Evolutionary conservation across 2,888 invertebrate genomes (phyloP).

Genomic region (Mayetiola destructor): DNA sequence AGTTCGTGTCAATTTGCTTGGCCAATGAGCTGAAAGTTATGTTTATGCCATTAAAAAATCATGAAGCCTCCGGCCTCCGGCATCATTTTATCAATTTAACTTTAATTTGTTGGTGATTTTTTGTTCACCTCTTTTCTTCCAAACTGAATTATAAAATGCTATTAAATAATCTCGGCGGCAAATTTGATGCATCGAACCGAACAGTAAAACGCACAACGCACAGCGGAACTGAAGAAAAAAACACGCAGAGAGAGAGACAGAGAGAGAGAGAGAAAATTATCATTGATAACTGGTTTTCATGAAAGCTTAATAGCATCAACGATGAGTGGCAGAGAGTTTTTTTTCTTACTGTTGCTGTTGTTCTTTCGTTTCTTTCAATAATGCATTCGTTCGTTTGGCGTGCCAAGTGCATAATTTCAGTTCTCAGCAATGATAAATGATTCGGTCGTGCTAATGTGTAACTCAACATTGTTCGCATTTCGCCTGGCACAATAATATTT

Average conservation of each 20-base stretch:
- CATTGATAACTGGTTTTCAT: slow-evolving; percentile 11
- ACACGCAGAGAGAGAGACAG: too few relatives aligned
- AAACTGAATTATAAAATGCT: too few relatives aligned
- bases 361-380: too few relatives aligned
- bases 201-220: too few relatives aligned
- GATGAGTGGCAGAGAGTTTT: slow-evolving; percentile 1
- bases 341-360: not conserved
- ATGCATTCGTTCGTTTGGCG: not conserved
- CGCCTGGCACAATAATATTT: slow-evolving; percentile 13
- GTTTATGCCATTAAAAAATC: slow-evolving; percentile 4
- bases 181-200: too few relatives aligned
- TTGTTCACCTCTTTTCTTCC: not conserved
- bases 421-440: too few relatives aligned
- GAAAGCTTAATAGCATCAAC: slow-evolving; percentile 11
- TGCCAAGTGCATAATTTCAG: too few relatives aligned
- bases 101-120: not conserved
- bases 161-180: too few relatives aligned
- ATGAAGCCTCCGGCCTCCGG: slow-evolving; percentile 10
- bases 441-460: too few relatives aligned
- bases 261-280: not conserved
- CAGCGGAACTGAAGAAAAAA: too few relatives aligned
- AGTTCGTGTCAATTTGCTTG: not conserved
- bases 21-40: not conserved
- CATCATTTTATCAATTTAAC: slow-evolving; percentile 8
- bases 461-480: too few relatives aligned